Evolutionary conservation across 2,113 vertebrate genomes (phyloP), one percentile per base, ranked within the genome.

Genomic region (Clarias macrocephalus): DNA sequence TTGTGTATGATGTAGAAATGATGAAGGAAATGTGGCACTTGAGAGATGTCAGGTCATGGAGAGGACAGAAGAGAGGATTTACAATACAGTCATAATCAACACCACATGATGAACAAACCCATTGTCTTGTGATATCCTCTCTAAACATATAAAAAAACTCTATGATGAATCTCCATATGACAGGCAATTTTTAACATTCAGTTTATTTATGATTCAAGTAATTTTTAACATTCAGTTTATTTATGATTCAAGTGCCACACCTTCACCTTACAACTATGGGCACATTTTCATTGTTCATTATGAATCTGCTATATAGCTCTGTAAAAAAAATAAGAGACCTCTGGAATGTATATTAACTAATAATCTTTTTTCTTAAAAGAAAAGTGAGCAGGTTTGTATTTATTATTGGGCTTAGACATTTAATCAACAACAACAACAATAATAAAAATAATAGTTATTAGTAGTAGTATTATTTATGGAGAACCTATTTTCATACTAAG

Each of bases 1-100:
- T 54, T 73, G 72, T 60, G 66, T 83, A 37, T 18, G n/a, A 82
- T 72, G 75, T 84, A 54, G 84, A 52, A 84, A 11, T 82, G 60
- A 80, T 79, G 85, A 80, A 75, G n/a, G 30, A 79, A 80, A 83
- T 28, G n/a, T 57, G 80, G 18, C 57, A 75, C 66, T n/a, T 2
- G 21, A 72, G 23, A 52, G 56, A 82, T 3, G n/a, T 76, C 77
- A 68, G 62, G 52, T 56, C 52, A 70, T 6, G 21, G 23, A 37
- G 72, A 59, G 54, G 57, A 79, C 18, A 18, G 42, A 66, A 48
- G 13, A 80, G 23, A 21, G 19, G 65, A 57, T 30, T 72, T 30
- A 30, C 42, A 54, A 33, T 37, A 65, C 15, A 13, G 60, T 60
- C 57, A 33, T 80, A 33, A 59, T 59, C 77, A 80, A 23, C 57